Conservation (phyloP, 2,797 vertebrate genomes). For the Cyprinella venusta region DNA sequence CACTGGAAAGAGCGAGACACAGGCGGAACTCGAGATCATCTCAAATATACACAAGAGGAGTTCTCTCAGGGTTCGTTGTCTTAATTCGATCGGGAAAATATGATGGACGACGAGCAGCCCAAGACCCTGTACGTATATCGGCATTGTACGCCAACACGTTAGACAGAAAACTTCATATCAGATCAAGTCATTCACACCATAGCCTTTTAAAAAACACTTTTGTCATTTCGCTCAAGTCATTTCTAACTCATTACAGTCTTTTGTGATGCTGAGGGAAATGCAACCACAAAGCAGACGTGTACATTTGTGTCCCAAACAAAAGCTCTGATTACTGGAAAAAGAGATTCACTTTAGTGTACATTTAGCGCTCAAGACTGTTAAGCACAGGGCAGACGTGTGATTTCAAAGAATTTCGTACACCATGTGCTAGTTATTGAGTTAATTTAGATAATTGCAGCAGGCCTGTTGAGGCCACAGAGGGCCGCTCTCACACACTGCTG, state of each 20-base stretch:
- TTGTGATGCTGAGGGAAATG: neutral
- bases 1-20: constrained; percentile 40
- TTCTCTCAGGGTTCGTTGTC: constrained; percentile 19
- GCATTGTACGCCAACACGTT: neutral
- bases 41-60: constrained; percentile 7
- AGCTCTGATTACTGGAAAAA: neutral
- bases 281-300: constrained; percentile 55
- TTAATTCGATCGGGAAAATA: constrained; percentile 70
- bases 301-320: constrained; percentile 43
- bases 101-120: constrained; percentile 97
- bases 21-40: constrained; percentile 27
- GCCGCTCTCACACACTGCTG: constrained; percentile 25
- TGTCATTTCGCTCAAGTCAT: neutral
- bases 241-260: too few species aligned
- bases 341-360: too few species aligned
- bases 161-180: constrained; percentile 37
- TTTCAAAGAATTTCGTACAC: neutral
- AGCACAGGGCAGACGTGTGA: neutral
- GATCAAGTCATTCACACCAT: neutral
- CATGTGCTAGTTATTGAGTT: constrained; percentile 21
- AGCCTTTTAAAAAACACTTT: constrained; percentile 11
- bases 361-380: neutral
- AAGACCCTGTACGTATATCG: constrained; percentile 92
- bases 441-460: constrained; percentile 1
- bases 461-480: constrained; percentile 20